Base-by-base conservation (phyloP, 2,113 vertebrate species). In the Numida meleagris region DNA sequence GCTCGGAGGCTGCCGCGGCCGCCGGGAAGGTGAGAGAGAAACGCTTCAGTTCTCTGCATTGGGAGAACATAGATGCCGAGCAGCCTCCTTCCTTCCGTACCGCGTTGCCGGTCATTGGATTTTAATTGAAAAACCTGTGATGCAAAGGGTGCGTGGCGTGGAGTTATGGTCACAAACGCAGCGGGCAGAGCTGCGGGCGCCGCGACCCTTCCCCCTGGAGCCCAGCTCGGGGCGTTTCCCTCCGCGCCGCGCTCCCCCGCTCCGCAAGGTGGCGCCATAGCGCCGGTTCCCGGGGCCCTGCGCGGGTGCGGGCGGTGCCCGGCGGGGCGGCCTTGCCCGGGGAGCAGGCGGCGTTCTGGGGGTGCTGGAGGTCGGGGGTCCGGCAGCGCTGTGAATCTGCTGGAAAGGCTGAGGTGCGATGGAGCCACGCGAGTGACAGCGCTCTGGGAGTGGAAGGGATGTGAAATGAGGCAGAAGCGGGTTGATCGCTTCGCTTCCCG, bases 171-270 rank as follows among this genome's bases (percentile, higher is more conserved):
- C 34, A 34, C 10, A 68, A 48, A 48, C n/a, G 18, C 43, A 34
- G 15, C 21, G 12, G 66, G 15, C n/a, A 20, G 34, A 48, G 67
- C n/a, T 18, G n/a, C 29, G 33, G 3, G 9, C 36, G n/a, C 24
- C n/a, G 17, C 23, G 11, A 21, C 48, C 48, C 12, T 21, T 21
- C 48, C 21, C 48, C 48, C 45, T 16, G 15, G 45, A 45, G 14
- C n/a, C n/a, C n/a, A n/a, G n/a, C n/a, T n/a, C n/a, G 50, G 50
- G 57, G 33, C 57, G 57, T 14, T 21, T 34, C 57, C 57, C n/a
- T 17, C 16, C 2, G 65, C 50, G 18, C 15, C 38, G 29, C 53
- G 1, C 80, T 33, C 4, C 10, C 1, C 2, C 1, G 2, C 0
- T 18, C 81, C 88, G 11, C 12, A 6, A 93, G 91, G 38, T 14